Evolutionary conservation across 2,888 invertebrate genomes (phyloP), one percentile per base, ranked within the genome.

Genomic region (Lomographa bimaculata): DNA sequence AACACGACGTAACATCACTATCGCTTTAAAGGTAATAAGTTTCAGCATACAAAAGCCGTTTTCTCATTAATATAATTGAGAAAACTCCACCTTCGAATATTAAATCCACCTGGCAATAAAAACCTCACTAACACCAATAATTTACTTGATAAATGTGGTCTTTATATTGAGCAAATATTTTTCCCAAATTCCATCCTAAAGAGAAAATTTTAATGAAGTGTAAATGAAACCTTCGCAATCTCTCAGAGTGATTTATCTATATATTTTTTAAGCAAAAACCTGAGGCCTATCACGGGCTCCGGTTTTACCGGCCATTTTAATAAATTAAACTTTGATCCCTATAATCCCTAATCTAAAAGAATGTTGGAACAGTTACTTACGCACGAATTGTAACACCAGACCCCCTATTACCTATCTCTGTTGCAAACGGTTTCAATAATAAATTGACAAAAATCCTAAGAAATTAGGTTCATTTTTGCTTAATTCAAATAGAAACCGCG

Each of bases 151-250:
- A 29, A 46, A 43, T 41, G 39, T 37, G 11, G 26, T 7, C n/a
- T 45, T 39, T 36, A n/a, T 35, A 36, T 36, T 40, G 19, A 34
- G 23, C 16, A 25, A 18, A 24, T 32, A 25, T 37, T 36, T 37
- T 11, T 5, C 16, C 12, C 20, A 34, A 42, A 41, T 43, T 25
- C 23, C 27, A 28, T 36, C 27, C 35, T 21, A 14, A 30, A 30
- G 16, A 39, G 7, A 41, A 17, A 34, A 32, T 43, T 50, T 33
- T 44, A 50, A 50, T 44, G 48, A 46, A 46, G 34, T 37, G 46
- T 37, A 42, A 48, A 50, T 37, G 35, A 17, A 42, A 19, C 33
- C 38, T 37, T 18, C 42, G 32, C 32, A 37, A 39, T 50, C 35
- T 29, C 40, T 49, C 46, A 34, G 7, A 23, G 26, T 32, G 44